phyloP scores from a whole-genome alignment of 1,140 invertebrate species.

The Zaprionus kolodkinae region DNA sequence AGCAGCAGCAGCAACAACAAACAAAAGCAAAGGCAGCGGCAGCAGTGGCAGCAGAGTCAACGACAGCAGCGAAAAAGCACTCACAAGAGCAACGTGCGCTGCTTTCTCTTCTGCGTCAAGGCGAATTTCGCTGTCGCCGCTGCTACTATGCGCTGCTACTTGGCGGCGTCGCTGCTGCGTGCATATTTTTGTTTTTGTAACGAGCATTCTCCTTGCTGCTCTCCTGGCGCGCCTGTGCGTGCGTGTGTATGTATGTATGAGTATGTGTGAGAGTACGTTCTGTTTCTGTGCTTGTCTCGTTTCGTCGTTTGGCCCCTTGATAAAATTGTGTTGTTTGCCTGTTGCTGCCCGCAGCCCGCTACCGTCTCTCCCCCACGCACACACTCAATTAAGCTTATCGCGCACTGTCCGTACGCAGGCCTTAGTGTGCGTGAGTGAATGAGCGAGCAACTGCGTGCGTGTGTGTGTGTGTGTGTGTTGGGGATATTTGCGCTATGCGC shows the following conservation, averaged over 20 bases:
- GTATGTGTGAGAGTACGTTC: conserved; percentile 7
- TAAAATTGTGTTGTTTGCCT: conserved; percentile 66
- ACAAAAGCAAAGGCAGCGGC: conserved; percentile 17
- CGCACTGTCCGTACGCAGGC: conserved; percentile 52
- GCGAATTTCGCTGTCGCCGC: conserved; percentile 38
- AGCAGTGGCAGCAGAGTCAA: conserved; percentile 6
- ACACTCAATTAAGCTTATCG: conserved; percentile 81
- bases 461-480: conserved; percentile 42
- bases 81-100: conserved; percentile 35
- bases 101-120: conserved; percentile 68
- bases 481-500: conserved; percentile 67
- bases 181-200: conserved; percentile 46
- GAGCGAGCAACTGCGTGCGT: conserved; percentile 13
- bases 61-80: conserved; percentile 52
- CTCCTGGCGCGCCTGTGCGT: conserved; percentile 59
- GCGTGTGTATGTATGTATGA: conserved; percentile 10
- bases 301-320: conserved; percentile 66
- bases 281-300: conserved; percentile 36
- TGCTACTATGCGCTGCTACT: background rate
- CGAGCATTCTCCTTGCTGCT: conserved; percentile 63
- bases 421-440: conserved; percentile 13
- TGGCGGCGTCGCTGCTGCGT: conserved; percentile 35
- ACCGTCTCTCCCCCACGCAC: conserved; percentile 52
- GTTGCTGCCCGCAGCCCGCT: conserved; percentile 12
- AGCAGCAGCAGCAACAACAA: conserved; percentile 33